Conservation (phyloP, 2,113 vertebrate species). For the Psilopogon haemacephalus region DNA sequence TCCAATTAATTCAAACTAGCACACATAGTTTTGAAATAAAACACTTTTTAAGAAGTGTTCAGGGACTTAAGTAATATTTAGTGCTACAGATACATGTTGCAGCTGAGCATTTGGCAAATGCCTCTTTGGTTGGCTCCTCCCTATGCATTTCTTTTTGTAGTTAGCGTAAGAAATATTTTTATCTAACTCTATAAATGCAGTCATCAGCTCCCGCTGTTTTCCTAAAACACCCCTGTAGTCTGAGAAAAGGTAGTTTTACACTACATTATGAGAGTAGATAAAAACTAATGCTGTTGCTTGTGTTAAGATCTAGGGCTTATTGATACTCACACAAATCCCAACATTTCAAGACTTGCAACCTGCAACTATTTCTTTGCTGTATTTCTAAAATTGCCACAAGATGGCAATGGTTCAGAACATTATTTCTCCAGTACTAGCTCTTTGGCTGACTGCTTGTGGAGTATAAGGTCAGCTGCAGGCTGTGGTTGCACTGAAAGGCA, state of each 20-base stretch:
- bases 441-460: rapidly evolving
- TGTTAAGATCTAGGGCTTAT: not conserved
- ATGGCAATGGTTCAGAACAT: not conserved
- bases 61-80: not conserved
- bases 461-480: not conserved
- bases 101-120: not conserved
- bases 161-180: not conserved
- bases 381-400: not conserved
- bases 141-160: not conserved
- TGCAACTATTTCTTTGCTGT: not conserved
- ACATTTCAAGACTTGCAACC: rapidly evolving
- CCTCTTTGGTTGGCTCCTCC: not conserved
- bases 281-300: too few species aligned
- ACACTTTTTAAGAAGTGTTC: not conserved
- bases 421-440: not conserved
- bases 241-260: not conserved
- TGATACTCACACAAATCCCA: rapidly evolving
- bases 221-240: not conserved
- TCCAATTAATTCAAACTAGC: too few species aligned
- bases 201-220: not conserved
- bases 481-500: not conserved
- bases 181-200: not conserved
- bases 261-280: not conserved
- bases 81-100: not conserved
- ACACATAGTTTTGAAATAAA: not conserved